Percentiles rank a stretch among this genome's conserved stretches.
phyloP scores from a whole-genome alignment of 37 sponge, comb jelly and placozoan genomes.

The Agelas oroides region DNA sequence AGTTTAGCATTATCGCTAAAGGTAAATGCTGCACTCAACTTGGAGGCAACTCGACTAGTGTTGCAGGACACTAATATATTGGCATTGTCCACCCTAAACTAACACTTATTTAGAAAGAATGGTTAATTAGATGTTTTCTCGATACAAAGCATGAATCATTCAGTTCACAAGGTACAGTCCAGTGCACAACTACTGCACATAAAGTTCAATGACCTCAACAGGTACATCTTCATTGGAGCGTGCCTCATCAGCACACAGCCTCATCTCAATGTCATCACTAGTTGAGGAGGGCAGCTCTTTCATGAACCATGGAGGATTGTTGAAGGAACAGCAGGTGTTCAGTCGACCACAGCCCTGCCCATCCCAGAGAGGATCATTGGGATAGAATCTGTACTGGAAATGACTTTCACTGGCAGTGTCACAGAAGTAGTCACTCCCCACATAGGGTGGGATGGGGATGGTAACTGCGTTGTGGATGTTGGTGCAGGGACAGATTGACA shows the following conservation, averaged over 20 bases:
- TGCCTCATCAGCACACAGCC: constrained; percentile 21
- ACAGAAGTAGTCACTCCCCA: constrained; percentile 27
- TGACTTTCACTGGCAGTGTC: constrained; percentile 10
- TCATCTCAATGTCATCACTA: constrained; percentile 40
- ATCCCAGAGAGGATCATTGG: constrained; percentile 43
- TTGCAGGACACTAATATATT: too few relatives aligned
- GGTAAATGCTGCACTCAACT: too few relatives aligned
- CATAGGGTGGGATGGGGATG: neutral
- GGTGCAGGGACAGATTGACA: constrained; percentile 23
- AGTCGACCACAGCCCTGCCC: constrained; percentile 28
- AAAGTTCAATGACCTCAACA: neutral
- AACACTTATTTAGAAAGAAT: too few relatives aligned
- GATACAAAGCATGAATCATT: too few relatives aligned
- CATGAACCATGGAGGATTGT: constrained; percentile 35
- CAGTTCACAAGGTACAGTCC: too few relatives aligned
- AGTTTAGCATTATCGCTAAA: too few relatives aligned
- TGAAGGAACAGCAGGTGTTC: constrained; percentile 40
- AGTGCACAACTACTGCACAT: constrained; percentile 11
- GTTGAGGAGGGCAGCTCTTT: constrained; percentile 12
- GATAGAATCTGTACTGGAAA: constrained; percentile 13
- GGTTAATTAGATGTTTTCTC: too few relatives aligned
- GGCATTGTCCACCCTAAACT: too few relatives aligned
- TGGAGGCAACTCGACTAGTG: too few relatives aligned
- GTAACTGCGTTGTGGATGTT: neutral
- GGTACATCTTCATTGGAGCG: neutral